Evolutionary conservation across 2,888 invertebrate genomes (phyloP).

Genomic region (Cepaea hortensis): DNA sequence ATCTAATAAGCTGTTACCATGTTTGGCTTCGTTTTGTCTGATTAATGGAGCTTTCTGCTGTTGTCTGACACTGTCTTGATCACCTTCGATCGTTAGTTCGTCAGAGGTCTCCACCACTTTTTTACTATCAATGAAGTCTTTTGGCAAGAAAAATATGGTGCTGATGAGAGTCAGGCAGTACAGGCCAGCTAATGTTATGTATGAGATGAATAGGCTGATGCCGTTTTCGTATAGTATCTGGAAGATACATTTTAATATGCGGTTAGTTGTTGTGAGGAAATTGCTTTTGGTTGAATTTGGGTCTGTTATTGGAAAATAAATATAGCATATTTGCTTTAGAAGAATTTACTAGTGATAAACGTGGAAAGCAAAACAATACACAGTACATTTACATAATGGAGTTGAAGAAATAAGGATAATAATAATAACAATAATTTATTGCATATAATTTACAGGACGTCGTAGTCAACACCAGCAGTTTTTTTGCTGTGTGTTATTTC

Average conservation of each 20-base stretch:
- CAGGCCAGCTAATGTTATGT: conserved; percentile 13
- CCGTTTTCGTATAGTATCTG: conserved; percentile 40
- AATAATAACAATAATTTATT: too few relatives aligned
- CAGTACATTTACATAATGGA: too few relatives aligned
- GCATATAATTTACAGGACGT: too few relatives aligned
- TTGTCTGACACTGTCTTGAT: not conserved
- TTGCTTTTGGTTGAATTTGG: too few relatives aligned
- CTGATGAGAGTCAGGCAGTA: conserved; percentile 37
- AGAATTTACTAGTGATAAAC: too few relatives aligned
- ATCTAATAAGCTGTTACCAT: not conserved
- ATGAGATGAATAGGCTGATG: conserved; percentile 27
- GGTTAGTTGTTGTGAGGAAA: too few relatives aligned
- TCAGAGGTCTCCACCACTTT: not conserved
- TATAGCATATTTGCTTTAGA: too few relatives aligned
- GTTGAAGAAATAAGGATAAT: too few relatives aligned
- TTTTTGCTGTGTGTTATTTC: too few relatives aligned
- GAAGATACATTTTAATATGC: not conserved
- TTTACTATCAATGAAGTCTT: conserved; percentile 21
- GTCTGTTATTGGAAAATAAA: too few relatives aligned
- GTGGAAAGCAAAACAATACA: too few relatives aligned
- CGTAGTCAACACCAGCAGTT: too few relatives aligned
- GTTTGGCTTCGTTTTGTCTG: not conserved
- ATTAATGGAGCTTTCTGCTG: not conserved
- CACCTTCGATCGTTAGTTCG: not conserved
- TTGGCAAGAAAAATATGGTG: conserved; percentile 36